Evolutionary conservation across 2,888 invertebrate genomes (phyloP).

Genomic region (Punctoribates punctum): DNA sequence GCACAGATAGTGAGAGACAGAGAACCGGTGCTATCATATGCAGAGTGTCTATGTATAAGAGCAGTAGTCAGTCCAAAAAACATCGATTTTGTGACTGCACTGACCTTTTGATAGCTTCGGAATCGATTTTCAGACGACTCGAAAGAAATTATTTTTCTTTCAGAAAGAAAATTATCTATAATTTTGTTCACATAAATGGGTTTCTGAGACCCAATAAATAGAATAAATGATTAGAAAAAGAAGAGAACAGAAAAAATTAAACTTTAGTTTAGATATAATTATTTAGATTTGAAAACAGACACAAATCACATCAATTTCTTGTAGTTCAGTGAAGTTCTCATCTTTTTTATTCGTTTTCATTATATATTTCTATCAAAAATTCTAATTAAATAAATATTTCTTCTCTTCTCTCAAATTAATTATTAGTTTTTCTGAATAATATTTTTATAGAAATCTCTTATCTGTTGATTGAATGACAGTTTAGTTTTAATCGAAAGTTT

Average conservation of each 20-base stretch:
- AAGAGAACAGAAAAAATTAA: no score
- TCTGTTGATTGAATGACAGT: neutral
- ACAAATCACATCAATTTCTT: neutral
- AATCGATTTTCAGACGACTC: conserved; percentile 1
- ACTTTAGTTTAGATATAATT: conserved; percentile 12
- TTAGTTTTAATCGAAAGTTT: conserved; percentile 5
- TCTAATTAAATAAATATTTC: neutral
- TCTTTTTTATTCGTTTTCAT: neutral
- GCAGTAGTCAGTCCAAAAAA: neutral
- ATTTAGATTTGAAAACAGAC: neutral
- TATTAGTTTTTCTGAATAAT: neutral
- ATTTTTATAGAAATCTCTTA: neutral
- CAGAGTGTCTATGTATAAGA: neutral
- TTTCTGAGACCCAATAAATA: neutral
- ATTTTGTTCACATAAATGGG: conserved; percentile 8
- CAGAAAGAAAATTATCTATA: neutral
- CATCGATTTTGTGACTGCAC: neutral
- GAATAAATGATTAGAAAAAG: neutral
- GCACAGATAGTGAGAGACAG: neutral
- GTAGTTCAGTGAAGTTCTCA: neutral
- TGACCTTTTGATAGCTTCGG: neutral
- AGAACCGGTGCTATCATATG: neutral
- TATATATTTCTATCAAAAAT: no score
- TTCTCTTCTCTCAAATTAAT: neutral
- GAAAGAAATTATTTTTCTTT: no score